Percentiles rank a stretch among this genome's conserved stretches.
Conservation (phyloP, 2,797 vertebrate genomes). For the Meriones psammophilus region DNA sequence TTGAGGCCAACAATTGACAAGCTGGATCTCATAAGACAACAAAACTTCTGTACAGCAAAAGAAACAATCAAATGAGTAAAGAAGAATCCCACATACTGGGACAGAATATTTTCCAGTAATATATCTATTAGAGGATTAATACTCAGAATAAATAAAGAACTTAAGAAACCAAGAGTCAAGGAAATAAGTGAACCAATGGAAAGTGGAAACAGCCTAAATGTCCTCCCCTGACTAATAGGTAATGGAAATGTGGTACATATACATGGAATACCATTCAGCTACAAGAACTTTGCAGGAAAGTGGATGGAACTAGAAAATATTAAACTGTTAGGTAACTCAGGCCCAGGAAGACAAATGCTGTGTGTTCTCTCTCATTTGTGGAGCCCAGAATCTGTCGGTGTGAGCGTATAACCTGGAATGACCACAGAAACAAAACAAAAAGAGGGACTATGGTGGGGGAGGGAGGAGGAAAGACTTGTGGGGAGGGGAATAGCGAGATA, state of each 20-base stretch:
- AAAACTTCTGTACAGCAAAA: not conserved
- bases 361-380: not conserved
- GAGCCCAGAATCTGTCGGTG: no score
- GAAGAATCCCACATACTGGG: not conserved
- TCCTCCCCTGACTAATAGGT: no score
- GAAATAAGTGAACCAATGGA: not conserved
- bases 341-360: not conserved
- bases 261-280: not conserved
- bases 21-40: not conserved
- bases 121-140: not conserved
- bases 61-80: not conserved
- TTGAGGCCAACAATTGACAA: not conserved
- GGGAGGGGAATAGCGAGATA: not conserved
- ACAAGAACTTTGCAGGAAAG: not conserved
- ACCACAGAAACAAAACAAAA: not conserved
- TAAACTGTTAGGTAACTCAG: not conserved
- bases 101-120: not conserved
- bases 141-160: not conserved
- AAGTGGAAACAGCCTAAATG: not conserved
- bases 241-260: not conserved
- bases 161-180: not conserved
- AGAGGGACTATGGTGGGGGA: no score
- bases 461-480: not conserved
- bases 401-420: not conserved
- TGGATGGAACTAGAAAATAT: not conserved